These are phyloP conservation scores for Microcebus griseorufus DNA, from an alignment of 2,113 vertebrate species.

Conservation along the genomic window DNA sequence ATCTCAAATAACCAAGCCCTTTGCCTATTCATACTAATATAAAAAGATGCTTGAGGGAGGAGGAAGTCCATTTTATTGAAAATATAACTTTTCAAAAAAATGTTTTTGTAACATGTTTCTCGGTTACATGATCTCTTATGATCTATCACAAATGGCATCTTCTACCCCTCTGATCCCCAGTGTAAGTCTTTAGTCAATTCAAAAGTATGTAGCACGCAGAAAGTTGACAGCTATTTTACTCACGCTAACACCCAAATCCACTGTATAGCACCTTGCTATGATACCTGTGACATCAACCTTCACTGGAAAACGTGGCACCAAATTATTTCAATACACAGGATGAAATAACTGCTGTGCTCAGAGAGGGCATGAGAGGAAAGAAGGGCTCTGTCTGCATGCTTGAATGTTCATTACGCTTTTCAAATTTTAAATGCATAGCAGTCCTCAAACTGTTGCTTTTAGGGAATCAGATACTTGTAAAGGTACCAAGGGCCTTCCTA, in stretches of 20 bases:
- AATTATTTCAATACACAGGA: background rate
- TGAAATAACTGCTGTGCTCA: background rate
- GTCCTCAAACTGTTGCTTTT: background rate
- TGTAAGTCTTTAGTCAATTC: background rate
- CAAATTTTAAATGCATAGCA: background rate
- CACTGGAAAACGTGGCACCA: background rate
- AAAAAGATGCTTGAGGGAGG: background rate
- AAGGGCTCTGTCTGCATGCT: background rate
- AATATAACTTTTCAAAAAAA: background rate
- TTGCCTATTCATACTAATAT: background rate
- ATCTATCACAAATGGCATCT: background rate
- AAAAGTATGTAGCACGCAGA: background rate
- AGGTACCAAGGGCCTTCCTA: background rate
- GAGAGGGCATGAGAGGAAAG: too few relatives aligned
- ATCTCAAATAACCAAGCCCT: background rate
- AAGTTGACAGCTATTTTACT: background rate
- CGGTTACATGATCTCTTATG: background rate
- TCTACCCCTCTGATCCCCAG: background rate
- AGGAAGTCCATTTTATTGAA: constrained; percentile 2
- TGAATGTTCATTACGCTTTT: background rate
- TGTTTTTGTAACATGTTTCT: background rate
- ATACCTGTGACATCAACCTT: background rate
- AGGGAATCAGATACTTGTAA: background rate
- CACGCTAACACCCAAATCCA: background rate
- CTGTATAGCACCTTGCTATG: background rate